Evolutionary conservation across 1,140 invertebrate genomes (phyloP).

Genomic region (Nymphalis io): DNA sequence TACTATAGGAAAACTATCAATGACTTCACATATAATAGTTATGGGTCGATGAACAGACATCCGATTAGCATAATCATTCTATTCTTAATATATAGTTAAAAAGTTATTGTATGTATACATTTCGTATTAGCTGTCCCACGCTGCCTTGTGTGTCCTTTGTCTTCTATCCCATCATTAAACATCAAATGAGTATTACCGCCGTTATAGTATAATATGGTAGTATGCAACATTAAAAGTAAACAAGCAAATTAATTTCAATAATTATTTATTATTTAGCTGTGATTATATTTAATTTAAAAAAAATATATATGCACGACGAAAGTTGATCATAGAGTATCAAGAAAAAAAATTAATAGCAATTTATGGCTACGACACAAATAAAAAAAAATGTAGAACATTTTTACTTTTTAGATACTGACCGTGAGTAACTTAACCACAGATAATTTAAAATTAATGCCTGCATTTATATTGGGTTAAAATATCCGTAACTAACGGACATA

Average conservation of each 20-base stretch:
- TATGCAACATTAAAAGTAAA: no score
- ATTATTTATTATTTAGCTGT: no score
- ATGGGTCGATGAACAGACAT: neutral
- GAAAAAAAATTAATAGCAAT: no score
- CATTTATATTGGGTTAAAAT: neutral
- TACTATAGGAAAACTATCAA: conserved; percentile 3
- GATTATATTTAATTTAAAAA: no score
- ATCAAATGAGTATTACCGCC: neutral
- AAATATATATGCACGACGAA: no score
- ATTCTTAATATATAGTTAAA: conserved; percentile 8
- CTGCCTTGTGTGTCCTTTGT: neutral
- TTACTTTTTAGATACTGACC: no score
- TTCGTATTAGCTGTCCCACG: neutral
- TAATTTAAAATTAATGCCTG: neutral
- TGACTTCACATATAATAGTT: neutral
- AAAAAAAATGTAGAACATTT: no score
- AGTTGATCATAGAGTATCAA: no score
- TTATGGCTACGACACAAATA: no score
- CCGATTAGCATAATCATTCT: conserved; percentile 9
- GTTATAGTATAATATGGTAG: no score
- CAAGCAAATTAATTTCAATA: no score
- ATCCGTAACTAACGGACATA: conserved; percentile 16
- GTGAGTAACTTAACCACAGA: neutral
- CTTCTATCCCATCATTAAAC: neutral
- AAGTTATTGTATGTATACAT: neutral